Conservation (phyloP, 2,113 vertebrate genomes). For the Gyps fulvus region DNA sequence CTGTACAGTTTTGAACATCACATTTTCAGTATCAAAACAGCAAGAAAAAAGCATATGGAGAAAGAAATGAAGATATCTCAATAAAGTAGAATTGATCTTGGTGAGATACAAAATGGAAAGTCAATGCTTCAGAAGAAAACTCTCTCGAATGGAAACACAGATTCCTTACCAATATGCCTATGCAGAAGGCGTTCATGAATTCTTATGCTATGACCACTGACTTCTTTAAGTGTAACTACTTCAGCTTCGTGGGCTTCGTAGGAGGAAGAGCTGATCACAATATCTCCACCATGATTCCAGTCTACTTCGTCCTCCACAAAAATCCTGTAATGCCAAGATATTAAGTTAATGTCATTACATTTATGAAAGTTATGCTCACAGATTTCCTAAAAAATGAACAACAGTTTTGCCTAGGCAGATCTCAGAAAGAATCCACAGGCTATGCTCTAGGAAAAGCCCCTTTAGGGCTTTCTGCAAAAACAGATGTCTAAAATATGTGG, state of each 20-base stretch:
- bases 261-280: slow-evolving; percentile 73
- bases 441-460: background rate
- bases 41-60: background rate
- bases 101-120: background rate
- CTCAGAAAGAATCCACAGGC: background rate
- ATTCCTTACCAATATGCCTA: slow-evolving; percentile 70
- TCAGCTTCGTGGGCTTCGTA: slow-evolving; percentile 77
- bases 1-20: background rate
- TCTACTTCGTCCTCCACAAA: slow-evolving; percentile 63
- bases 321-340: slow-evolving; percentile 58
- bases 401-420: background rate
- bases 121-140: background rate
- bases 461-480: background rate
- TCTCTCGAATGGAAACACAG: background rate
- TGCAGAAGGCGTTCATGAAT: slow-evolving; percentile 54
- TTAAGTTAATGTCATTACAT: background rate
- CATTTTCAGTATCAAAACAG: background rate
- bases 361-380: background rate
- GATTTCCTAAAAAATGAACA: background rate
- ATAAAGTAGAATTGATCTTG: background rate
- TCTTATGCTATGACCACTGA: slow-evolving; percentile 50
- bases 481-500: background rate
- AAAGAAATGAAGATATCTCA: background rate
- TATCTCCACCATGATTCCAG: slow-evolving; percentile 59
- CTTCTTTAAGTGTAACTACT: slow-evolving; percentile 63